phyloP scores from a whole-genome alignment of 2,888 invertebrate genomes.

The Branchipolynoe longqiensis region DNA sequence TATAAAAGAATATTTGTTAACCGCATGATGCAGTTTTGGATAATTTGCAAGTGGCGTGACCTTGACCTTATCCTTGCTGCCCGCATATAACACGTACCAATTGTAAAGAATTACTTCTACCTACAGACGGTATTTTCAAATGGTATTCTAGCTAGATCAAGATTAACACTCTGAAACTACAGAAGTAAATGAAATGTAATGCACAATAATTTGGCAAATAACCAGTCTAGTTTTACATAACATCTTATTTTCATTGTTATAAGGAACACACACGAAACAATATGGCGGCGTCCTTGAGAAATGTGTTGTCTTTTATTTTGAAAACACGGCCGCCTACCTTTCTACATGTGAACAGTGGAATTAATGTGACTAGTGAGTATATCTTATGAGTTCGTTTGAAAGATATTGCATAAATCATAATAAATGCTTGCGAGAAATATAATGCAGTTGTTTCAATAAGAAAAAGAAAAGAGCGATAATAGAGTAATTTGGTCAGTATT shows the following conservation, averaged over 20 bases:
- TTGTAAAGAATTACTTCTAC: neutral
- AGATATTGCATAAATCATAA: neutral
- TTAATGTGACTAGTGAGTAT: neutral
- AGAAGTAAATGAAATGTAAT: too few species aligned
- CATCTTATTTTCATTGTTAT: neutral
- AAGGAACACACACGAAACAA: neutral
- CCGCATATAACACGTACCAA: neutral
- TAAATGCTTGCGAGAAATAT: neutral
- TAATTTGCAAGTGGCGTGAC: neutral
- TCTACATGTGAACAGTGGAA: neutral
- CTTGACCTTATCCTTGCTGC: neutral
- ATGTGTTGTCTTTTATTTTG: neutral
- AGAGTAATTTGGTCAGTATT: neutral
- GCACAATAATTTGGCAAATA: too few species aligned
- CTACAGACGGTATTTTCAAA: neutral
- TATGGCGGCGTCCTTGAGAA: conserved; percentile 43
- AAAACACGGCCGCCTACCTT: neutral
- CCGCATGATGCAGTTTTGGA: neutral
- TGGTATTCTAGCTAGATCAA: too few species aligned
- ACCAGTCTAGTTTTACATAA: too few species aligned
- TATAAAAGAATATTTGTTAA: conserved; percentile 38
- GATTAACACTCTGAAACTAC: too few species aligned
- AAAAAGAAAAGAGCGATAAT: neutral
- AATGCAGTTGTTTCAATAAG: neutral
- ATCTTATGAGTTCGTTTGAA: neutral